Percentiles rank a stretch among this genome's conserved stretches.
Conservation (phyloP, 2,113 vertebrate species). For the Clarias magur region DNA sequence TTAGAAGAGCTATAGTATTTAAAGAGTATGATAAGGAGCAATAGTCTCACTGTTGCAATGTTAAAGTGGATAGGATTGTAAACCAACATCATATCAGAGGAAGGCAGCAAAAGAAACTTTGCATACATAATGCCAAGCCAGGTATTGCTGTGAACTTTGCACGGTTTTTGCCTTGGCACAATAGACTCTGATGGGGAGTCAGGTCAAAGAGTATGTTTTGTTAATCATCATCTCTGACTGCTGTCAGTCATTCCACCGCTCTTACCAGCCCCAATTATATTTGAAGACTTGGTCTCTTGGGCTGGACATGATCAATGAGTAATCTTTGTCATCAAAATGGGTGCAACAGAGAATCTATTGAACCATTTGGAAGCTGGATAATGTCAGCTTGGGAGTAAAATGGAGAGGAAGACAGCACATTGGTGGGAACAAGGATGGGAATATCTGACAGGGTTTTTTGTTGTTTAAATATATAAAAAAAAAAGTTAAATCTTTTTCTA, state of each 20-base stretch:
- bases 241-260: slow-evolving; percentile 71
- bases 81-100: neutral
- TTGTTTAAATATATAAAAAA: too few relatives aligned
- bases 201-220: slow-evolving; percentile 47
- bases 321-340: slow-evolving; percentile 80
- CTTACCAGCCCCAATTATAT: slow-evolving; percentile 85
- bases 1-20: slow-evolving; percentile 14
- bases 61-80: slow-evolving; percentile 39
- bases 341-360: slow-evolving; percentile 83
- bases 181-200: slow-evolving; percentile 62
- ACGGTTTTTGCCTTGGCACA: slow-evolving; percentile 55
- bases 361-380: slow-evolving; percentile 86
- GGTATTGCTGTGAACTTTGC: slow-evolving; percentile 13
- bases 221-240: slow-evolving; percentile 70
- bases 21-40: slow-evolving; percentile 22
- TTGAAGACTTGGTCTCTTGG: slow-evolving; percentile 78
- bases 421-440: neutral
- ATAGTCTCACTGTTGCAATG: slow-evolving; percentile 32
- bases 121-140: slow-evolving; percentile 21
- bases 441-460: neutral
- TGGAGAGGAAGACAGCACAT: neutral
- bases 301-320: slow-evolving; percentile 88
- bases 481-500: too few relatives aligned
- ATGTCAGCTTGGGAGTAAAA: slow-evolving; percentile 78
- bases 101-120: neutral